phyloP scores from a whole-genome alignment of 2,888 invertebrate genomes.

The Caenorhabditis uteleia region DNA sequence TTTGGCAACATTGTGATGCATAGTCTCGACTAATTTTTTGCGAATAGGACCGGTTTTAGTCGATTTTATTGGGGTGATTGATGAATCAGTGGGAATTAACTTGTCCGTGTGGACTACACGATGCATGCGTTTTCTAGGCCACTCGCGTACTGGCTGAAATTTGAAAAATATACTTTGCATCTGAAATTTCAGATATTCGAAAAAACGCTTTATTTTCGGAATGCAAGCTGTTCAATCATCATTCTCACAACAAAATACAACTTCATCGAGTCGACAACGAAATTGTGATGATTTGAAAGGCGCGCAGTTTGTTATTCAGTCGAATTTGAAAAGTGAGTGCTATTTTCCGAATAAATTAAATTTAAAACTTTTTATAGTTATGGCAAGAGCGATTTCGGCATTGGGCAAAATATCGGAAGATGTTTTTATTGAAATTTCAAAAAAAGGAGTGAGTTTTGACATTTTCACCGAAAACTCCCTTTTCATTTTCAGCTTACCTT shows the following conservation, averaged over 20 bases:
- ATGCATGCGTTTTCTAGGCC: no score
- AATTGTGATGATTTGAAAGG: constrained; percentile 35
- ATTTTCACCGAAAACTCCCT: neutral
- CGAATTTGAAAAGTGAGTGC: constrained; percentile 29
- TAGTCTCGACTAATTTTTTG: no score
- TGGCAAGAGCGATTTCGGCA: constrained; percentile 21
- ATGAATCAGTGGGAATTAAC: no score
- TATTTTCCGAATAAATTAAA: neutral
- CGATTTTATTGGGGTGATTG: no score
- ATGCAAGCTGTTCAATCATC: constrained; percentile 28
- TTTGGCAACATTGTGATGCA: no score
- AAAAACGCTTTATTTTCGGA: neutral
- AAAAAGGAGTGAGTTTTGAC: constrained; percentile 17
- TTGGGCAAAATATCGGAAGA: constrained; percentile 33
- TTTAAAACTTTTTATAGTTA: constrained; percentile 10
- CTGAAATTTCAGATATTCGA: no score
- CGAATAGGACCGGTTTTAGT: no score
- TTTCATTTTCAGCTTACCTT: constrained; percentile 17
- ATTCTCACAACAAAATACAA: constrained; percentile 3
- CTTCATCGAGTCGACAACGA: no score
- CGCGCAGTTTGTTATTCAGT: constrained; percentile 30
- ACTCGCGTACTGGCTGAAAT: no score
- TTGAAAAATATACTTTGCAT: no score
- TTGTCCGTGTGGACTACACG: no score
- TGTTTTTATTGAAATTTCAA: constrained; percentile 25